Conservation (phyloP, 2,797 vertebrate species). For the Premnoplex brunnescens region DNA sequence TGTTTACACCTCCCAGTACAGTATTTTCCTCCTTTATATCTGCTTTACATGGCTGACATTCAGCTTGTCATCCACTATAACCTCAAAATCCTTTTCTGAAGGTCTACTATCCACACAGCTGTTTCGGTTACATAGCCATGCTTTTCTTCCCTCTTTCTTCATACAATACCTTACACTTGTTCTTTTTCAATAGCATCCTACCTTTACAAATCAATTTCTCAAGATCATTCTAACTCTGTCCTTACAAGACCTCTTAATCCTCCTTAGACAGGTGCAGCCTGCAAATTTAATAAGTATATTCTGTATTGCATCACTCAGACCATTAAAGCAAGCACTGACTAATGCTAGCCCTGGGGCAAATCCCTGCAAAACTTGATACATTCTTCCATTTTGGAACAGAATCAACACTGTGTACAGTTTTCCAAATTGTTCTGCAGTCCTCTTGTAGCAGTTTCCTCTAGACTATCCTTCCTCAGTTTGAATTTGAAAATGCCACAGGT, state of each 20-base stretch:
- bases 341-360: not conserved
- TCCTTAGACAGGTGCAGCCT: not conserved
- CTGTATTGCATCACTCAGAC: conserved; percentile 6
- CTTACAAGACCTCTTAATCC: conserved; percentile 8
- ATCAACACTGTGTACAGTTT: not conserved
- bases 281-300: conserved; percentile 32
- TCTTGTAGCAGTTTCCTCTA: not conserved
- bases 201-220: not conserved
- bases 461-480: not conserved
- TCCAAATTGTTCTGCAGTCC: not conserved
- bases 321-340: not conserved
- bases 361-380: not conserved
- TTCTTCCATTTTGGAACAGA: not conserved
- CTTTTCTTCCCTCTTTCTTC: not conserved
- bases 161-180: not conserved
- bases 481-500: not conserved
- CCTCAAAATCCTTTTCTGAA: not conserved
- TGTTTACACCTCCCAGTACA: not conserved
- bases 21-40: not conserved
- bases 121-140: not conserved
- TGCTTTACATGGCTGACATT: not conserved
- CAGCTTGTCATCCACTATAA: not conserved
- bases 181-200: not conserved
- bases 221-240: not conserved
- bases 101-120: not conserved